Conservation (phyloP, 2,888 invertebrate species). For the Drosophila affinis region DNA sequence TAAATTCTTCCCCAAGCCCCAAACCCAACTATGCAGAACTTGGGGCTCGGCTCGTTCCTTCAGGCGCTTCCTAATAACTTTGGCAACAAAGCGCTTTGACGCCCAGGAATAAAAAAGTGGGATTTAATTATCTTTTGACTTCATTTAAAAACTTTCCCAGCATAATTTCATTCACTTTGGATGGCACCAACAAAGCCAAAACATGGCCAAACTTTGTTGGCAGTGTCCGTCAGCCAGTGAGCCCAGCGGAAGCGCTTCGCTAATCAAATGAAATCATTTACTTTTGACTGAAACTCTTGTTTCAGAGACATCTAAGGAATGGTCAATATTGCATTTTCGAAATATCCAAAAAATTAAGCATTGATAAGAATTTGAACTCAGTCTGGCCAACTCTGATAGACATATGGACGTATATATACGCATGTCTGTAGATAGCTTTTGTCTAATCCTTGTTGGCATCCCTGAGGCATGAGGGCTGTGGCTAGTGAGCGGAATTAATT, state of each 20-base stretch:
- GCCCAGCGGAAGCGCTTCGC: not conserved
- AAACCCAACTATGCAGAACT: slow-evolving; percentile 32
- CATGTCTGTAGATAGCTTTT: slow-evolving; percentile 26
- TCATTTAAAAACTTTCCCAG: slow-evolving; percentile 31
- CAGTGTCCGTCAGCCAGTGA: not conserved
- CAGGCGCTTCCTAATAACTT: slow-evolving; percentile 27
- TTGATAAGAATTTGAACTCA: too few species aligned
- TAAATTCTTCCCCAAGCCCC: slow-evolving; percentile 3
- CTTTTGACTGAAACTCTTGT: not conserved
- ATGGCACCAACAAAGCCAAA: not conserved
- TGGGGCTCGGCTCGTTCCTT: slow-evolving; percentile 17
- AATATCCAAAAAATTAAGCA: too few species aligned
- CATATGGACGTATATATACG: slow-evolving; percentile 21
- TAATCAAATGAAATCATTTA: not conserved
- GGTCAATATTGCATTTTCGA: not conserved
- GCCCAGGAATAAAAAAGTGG: slow-evolving; percentile 25
- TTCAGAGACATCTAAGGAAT: not conserved
- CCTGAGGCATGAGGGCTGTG: not conserved
- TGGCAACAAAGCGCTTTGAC: slow-evolving; percentile 38
- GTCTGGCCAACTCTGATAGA: not conserved
- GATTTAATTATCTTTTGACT: slow-evolving; percentile 40
- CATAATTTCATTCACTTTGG: slow-evolving; percentile 8
- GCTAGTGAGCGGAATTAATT: slow-evolving; percentile 29
- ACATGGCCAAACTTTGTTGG: slow-evolving; percentile 17
- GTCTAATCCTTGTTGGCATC: slow-evolving; percentile 50